These are phyloP conservation scores for Theonella swinhoei DNA, from an alignment of 37 sponge, comb jelly and placozoan genomes.

Conservation along the genomic window DNA sequence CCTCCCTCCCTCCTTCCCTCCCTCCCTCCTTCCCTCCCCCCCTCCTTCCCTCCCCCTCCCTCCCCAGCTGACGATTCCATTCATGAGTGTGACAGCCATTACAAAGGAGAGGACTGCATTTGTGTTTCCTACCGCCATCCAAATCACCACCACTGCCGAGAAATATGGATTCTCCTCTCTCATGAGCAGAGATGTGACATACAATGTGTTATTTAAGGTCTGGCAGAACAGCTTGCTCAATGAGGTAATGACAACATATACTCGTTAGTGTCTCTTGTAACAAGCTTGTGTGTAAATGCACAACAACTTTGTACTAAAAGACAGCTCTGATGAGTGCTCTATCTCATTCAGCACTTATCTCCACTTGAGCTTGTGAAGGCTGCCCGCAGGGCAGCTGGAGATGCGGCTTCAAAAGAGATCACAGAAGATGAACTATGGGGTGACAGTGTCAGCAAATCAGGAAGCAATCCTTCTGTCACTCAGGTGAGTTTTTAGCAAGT, in stretches of 20 bases:
- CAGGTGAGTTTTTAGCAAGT: no score
- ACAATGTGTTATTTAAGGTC: conserved; percentile 74
- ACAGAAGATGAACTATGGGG: conserved; percentile 75
- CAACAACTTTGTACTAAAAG: background rate
- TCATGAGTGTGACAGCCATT: conserved; percentile 70
- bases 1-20: no score
- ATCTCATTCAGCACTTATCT: conserved; percentile 50
- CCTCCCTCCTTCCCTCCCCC: background rate
- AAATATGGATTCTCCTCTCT: conserved; percentile 96
- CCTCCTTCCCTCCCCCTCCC: background rate
- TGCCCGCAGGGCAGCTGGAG: conserved; percentile 67
- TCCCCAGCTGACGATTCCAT: conserved; percentile 85
- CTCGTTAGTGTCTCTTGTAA: background rate
- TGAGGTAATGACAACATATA: conserved; percentile 28
- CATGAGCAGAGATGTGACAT: conserved; percentile 85
- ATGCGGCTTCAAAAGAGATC: conserved; percentile 46
- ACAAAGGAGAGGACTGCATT: conserved; percentile 97
- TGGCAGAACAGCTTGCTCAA: conserved; percentile 87
- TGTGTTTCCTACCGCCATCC: conserved; percentile 95
- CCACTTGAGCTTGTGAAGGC: conserved; percentile 65
- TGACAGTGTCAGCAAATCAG: background rate
- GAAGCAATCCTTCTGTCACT: no score
- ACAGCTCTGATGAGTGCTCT: no score
- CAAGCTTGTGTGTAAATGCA: background rate
- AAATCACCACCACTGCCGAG: conserved; percentile 73